These are phyloP conservation scores for Leucophora obtusa DNA, from an alignment of 2,888 invertebrate genomes.

Conservation along the genomic window DNA sequence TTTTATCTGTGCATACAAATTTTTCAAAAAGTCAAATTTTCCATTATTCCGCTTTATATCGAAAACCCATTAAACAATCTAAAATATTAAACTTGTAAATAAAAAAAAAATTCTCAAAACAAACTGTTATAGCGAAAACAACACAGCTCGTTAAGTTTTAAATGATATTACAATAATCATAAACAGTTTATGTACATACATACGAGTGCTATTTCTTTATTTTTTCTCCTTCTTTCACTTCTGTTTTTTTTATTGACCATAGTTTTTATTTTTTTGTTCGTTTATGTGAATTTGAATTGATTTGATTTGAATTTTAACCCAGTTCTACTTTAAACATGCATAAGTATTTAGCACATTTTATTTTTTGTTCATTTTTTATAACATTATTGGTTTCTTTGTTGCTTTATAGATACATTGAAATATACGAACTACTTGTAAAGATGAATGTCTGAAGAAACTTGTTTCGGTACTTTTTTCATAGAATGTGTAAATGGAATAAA, in stretches of 20 bases:
- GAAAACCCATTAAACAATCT: no score
- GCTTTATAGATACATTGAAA: neutral
- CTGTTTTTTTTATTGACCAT: slow-evolving; percentile 1
- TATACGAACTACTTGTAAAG: neutral
- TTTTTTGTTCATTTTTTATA: neutral
- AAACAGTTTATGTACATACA: slow-evolving; percentile 5
- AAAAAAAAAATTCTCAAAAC: neutral
- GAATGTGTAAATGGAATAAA: no score
- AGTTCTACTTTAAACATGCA: slow-evolving; percentile 50
- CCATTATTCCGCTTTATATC: no score
- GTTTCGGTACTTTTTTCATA: neutral
- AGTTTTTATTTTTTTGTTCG: neutral
- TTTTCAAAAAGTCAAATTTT: no score
- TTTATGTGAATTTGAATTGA: slow-evolving; percentile 47
- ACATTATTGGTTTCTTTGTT: neutral
- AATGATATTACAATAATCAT: neutral
- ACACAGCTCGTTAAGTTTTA: neutral
- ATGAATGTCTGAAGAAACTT: neutral
- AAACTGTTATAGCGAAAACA: neutral
- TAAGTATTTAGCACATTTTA: slow-evolving; percentile 24
- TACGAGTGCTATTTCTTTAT: slow-evolving; percentile 21
- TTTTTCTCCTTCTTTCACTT: slow-evolving; percentile 38
- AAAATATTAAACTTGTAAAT: neutral
- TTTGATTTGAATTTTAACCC: slow-evolving; percentile 62
- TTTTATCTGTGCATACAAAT: no score